Evolutionary conservation across 2,797 vertebrate species (phyloP).

Genomic region (Falco columbarius): DNA sequence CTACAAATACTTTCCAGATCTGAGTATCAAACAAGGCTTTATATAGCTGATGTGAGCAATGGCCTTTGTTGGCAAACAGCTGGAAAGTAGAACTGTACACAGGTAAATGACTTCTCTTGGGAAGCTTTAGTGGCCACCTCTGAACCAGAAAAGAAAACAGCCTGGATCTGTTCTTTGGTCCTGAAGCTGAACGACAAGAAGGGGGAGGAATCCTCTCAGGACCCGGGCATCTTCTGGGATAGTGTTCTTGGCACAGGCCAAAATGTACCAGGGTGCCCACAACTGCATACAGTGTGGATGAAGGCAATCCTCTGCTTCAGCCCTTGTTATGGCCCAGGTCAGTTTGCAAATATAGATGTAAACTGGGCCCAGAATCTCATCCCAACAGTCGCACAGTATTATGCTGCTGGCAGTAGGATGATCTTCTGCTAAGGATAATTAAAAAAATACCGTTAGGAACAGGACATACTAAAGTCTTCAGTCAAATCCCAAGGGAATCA

Average conservation of each 20-base stretch:
- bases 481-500: background rate
- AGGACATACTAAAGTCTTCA: background rate
- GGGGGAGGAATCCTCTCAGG: background rate
- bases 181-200: background rate
- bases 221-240: background rate
- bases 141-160: background rate
- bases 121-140: background rate
- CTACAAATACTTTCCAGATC: conserved; percentile 22
- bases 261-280: background rate
- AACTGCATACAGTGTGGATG: background rate
- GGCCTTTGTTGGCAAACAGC: background rate
- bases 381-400: background rate
- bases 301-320: background rate
- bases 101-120: background rate
- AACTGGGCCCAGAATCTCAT: background rate
- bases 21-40: background rate
- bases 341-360: background rate
- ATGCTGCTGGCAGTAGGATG: background rate
- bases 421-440: background rate
- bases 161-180: background rate
- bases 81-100: background rate
- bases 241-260: background rate
- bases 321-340: background rate
- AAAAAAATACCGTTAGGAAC: background rate
- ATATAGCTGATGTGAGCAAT: background rate